These are phyloP conservation scores for Calameuta filiformis DNA, from an alignment of 2,888 invertebrate species.

Conservation along the genomic window DNA sequence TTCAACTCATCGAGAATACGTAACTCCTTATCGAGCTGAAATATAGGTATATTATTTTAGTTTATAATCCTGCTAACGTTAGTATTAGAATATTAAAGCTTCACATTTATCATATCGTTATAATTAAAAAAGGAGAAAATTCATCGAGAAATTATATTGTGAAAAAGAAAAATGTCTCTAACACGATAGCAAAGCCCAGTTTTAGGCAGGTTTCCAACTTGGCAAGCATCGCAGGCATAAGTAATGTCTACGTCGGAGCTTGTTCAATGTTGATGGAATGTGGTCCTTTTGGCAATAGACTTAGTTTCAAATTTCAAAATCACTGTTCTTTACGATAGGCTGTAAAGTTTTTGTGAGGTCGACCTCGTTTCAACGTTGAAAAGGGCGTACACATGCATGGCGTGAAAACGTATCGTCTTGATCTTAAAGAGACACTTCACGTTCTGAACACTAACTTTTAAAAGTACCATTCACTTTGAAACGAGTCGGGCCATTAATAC, in stretches of 20 bases:
- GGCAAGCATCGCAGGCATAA: background rate
- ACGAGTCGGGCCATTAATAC: background rate
- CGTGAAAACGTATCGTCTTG: background rate
- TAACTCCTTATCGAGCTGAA: background rate
- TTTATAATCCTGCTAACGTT: background rate
- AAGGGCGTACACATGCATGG: background rate
- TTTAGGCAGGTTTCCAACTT: background rate
- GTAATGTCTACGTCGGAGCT: background rate
- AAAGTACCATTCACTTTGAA: background rate
- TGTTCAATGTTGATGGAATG: background rate
- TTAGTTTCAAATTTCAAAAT: slow-evolving; percentile 1
- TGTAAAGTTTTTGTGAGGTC: background rate
- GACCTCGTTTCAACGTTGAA: background rate
- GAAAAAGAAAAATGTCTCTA: background rate
- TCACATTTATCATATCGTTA: background rate
- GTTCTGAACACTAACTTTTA: background rate
- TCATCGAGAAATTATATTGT: background rate
- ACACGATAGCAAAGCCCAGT: background rate
- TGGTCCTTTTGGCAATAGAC: background rate
- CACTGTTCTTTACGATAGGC: background rate
- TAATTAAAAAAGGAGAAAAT: background rate
- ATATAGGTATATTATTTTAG: background rate
- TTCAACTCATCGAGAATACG: background rate
- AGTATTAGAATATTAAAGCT: background rate
- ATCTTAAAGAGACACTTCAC: background rate